Percentiles rank a stretch among this genome's conserved stretches.
phyloP scores from a whole-genome alignment of 2,797 vertebrate species.

The Catamblyrhynchus diadema region DNA sequence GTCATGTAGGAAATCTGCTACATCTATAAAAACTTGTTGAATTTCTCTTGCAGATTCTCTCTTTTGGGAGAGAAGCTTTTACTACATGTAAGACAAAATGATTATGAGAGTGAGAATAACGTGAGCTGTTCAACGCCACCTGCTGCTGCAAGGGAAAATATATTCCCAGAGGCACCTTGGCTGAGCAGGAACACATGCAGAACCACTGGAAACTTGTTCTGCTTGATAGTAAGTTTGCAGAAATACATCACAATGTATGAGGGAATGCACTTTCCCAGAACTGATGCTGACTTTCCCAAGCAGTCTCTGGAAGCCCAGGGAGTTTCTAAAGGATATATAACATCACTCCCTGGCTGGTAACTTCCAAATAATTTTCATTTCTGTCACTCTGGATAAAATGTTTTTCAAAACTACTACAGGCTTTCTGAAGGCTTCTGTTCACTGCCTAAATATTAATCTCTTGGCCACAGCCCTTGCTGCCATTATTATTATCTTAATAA shows the following conservation, averaged over 20 bases:
- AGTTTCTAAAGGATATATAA: background rate
- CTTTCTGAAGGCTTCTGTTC: background rate
- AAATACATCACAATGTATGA: fast-evolving
- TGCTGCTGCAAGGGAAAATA: conserved; percentile 51
- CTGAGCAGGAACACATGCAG: conserved; percentile 11
- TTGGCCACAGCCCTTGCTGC: background rate
- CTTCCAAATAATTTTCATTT: background rate
- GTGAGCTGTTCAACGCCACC: conserved; percentile 43
- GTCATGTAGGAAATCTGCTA: background rate
- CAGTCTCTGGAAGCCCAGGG: background rate
- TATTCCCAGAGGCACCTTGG: conserved; percentile 46
- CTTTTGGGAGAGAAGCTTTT: background rate
- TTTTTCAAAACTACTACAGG: background rate
- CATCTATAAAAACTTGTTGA: background rate
- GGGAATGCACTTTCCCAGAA: background rate
- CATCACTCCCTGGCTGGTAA: background rate
- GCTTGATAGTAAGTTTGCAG: background rate
- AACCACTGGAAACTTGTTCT: background rate
- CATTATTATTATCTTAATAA: background rate
- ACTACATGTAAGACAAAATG: background rate
- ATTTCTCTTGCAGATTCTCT: background rate
- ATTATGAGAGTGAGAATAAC: background rate
- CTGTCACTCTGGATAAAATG: background rate
- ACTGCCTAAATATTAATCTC: background rate
- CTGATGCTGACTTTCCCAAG: background rate